Percentiles rank a stretch among this genome's conserved stretches.
These are phyloP conservation scores for Tachycineta bicolor DNA, from an alignment of 2,113 vertebrate genomes.

Conservation along the genomic window DNA sequence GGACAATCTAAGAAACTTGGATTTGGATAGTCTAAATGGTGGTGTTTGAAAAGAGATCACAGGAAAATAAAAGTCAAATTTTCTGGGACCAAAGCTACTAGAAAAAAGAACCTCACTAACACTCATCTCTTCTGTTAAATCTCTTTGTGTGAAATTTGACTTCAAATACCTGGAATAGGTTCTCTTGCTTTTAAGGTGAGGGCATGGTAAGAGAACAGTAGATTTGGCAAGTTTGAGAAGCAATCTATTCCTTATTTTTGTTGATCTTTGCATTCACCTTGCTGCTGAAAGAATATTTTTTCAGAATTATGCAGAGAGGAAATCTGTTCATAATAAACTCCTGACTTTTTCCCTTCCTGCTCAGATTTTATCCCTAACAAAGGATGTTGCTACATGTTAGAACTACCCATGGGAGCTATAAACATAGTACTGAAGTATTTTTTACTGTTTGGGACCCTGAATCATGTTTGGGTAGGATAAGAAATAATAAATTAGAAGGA, in stretches of 20 bases:
- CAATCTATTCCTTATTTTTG: not conserved
- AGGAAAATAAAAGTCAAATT: not conserved
- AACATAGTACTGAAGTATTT: not conserved
- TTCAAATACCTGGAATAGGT: not conserved
- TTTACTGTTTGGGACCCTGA: not conserved
- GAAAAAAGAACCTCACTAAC: not conserved
- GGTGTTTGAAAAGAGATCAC: not conserved
- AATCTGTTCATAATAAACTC: not conserved
- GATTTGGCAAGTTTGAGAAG: not conserved
- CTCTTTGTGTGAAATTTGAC: not conserved
- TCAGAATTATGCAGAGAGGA: not conserved
- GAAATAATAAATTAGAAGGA: not conserved
- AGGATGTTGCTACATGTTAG: not conserved
- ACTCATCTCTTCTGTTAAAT: not conserved
- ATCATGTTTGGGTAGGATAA: not conserved
- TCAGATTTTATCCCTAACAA: conserved; percentile 10
- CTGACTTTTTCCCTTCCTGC: not conserved
- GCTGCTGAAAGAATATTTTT: not conserved
- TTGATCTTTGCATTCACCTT: conserved; percentile 14
- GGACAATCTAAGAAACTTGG: not conserved
- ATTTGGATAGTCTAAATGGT: not conserved
- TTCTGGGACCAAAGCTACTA: not conserved
- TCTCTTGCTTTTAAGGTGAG: not conserved
- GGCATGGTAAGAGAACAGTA: not conserved
- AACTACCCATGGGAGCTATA: not conserved